Conservation (phyloP, 1,140 invertebrate genomes). For the Macrocentrus cingulum region DNA sequence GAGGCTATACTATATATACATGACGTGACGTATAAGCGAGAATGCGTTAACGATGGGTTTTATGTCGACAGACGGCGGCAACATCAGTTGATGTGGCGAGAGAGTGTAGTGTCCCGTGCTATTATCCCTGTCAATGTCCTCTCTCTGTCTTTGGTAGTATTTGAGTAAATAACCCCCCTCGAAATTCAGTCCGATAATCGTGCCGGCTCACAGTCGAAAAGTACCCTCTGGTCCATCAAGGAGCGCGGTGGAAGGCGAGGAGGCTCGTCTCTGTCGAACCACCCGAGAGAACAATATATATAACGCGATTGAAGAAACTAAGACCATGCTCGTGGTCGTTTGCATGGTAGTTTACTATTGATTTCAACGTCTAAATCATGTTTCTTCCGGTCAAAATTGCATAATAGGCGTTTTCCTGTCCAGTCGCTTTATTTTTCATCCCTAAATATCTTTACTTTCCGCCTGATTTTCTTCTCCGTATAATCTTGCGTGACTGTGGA, state of each 20-base stretch:
- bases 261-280: neutral
- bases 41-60: conserved; percentile 21
- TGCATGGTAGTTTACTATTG: neutral
- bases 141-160: conserved; percentile 24
- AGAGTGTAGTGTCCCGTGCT: conserved; percentile 1
- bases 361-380: conserved; percentile 20
- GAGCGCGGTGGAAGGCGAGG: conserved; percentile 1
- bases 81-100: no score
- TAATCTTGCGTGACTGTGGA: neutral
- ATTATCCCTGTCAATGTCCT: conserved; percentile 34
- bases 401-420: neutral
- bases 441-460: neutral
- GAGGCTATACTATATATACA: neutral
- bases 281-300: conserved; percentile 11
- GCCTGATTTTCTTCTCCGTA: neutral
- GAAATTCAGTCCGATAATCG: conserved; percentile 32
- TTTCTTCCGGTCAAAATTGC: conserved; percentile 13
- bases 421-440: neutral
- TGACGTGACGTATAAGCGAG: neutral
- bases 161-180: conserved; percentile 32
- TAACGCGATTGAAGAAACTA: conserved; percentile 17
- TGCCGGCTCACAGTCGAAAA: conserved; percentile 14
- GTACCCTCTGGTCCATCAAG: neutral
- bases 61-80: conserved; percentile 2
- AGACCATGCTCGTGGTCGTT: neutral